Evolutionary conservation across 2,797 vertebrate species (phyloP).

Genomic region (Dryobates pubescens): DNA sequence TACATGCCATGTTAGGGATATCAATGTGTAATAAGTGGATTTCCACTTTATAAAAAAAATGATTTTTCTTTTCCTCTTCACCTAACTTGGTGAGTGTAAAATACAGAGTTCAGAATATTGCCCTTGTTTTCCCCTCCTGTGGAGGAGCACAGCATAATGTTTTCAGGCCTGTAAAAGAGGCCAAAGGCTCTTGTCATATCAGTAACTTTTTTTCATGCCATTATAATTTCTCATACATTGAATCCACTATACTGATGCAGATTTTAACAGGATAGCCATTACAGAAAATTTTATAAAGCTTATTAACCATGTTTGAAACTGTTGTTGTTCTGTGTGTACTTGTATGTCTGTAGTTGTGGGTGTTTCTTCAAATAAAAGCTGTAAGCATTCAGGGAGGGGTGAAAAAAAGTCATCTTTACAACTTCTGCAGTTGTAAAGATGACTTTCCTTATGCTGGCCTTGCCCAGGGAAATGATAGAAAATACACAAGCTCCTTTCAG

Average conservation of each 20-base stretch:
- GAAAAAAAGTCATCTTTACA: neutral
- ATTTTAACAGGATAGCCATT: neutral
- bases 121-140: neutral
- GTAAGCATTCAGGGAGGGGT: neutral
- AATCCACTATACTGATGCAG: neutral
- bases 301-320: neutral
- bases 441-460: neutral
- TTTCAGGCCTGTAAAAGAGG: neutral
- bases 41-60: neutral
- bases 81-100: neutral
- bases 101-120: neutral
- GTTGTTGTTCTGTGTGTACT: neutral
- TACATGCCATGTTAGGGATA: neutral
- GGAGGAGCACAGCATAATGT: rapidly evolving
- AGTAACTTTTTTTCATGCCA: neutral
- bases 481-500: rapidly evolving
- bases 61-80: rapidly evolving
- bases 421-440: neutral
- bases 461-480: neutral
- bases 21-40: neutral
- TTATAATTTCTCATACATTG: neutral
- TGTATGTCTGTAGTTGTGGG: neutral
- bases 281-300: neutral
- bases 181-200: neutral
- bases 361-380: neutral